These are phyloP conservation scores for Listronotus oregonensis DNA, from an alignment of 1,140 invertebrate genomes.

Conservation along the genomic window DNA sequence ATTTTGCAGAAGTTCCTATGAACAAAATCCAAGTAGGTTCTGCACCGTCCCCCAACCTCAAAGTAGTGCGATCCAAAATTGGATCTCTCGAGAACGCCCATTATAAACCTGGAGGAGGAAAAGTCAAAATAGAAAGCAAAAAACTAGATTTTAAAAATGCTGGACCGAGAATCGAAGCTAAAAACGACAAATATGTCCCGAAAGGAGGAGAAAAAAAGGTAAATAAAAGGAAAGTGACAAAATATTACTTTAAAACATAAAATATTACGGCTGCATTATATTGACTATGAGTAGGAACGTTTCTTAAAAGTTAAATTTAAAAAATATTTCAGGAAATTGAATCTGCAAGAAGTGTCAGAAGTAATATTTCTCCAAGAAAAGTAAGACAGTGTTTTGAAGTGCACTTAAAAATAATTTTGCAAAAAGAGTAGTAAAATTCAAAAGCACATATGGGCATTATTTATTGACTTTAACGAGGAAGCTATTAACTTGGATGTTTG, in stretches of 20 bases:
- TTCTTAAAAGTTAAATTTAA: neutral
- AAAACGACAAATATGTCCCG: conserved; percentile 88
- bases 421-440: too few relatives aligned
- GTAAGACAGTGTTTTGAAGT: conserved; percentile 12
- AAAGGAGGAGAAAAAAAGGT: conserved; percentile 94
- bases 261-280: too few relatives aligned
- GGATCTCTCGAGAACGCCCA: conserved; percentile 91
- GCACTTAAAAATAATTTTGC: too few relatives aligned
- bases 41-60: conserved; percentile 88
- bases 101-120: conserved; percentile 90
- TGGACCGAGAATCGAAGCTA: conserved; percentile 82
- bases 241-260: too few relatives aligned
- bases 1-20: conserved; percentile 78
- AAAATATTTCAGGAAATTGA: conserved; percentile 16
- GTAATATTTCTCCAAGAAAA: conserved; percentile 23
- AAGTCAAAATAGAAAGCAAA: conserved; percentile 85
- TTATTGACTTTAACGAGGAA: too few relatives aligned
- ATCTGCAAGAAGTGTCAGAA: conserved; percentile 24
- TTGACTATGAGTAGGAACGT: too few relatives aligned
- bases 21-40: conserved; percentile 91
- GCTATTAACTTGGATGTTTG: too few relatives aligned
- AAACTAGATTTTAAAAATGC: conserved; percentile 85
- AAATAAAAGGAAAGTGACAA: conserved; percentile 35
- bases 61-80: conserved; percentile 90
- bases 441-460: too few relatives aligned